These are phyloP conservation scores for Dryococelus australis DNA, from an alignment of 2,888 invertebrate species.

Conservation along the genomic window DNA sequence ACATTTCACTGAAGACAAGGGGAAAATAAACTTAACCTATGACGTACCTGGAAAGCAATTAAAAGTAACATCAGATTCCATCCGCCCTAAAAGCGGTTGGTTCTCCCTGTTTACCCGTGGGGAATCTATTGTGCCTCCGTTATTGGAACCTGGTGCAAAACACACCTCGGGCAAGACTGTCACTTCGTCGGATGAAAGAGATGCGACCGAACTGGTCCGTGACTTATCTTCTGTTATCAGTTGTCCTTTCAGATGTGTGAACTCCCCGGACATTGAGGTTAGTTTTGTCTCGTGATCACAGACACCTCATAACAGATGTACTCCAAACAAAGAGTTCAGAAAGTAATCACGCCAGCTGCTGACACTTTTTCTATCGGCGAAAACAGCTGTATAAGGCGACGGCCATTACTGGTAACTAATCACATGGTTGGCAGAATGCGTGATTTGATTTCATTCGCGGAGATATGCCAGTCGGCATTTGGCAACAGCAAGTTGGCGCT, in stretches of 20 bases:
- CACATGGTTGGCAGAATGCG: conserved; percentile 34
- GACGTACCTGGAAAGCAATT: conserved; percentile 86
- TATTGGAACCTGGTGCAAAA: conserved; percentile 63
- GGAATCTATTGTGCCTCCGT: conserved; percentile 79
- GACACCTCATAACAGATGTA: not conserved
- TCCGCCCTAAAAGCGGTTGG: conserved; percentile 88
- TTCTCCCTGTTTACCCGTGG: conserved; percentile 88
- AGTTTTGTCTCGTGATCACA: conserved; percentile 17
- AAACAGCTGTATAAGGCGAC: conserved; percentile 35
- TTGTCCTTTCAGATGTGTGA: conserved; percentile 49
- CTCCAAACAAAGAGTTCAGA: not conserved
- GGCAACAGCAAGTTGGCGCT: not conserved
- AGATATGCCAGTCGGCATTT: conserved; percentile 9
- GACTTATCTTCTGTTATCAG: conserved; percentile 44
- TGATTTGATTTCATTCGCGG: not conserved
- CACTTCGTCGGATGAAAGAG: conserved; percentile 67
- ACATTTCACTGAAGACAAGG: no score
- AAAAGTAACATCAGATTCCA: conserved; percentile 76
- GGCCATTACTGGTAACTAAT: conserved; percentile 32
- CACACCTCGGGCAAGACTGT: conserved; percentile 83
- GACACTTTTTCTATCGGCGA: not conserved
- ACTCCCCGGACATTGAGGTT: conserved; percentile 52
- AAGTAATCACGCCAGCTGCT: not conserved
- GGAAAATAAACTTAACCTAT: not conserved
- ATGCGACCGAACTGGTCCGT: conserved; percentile 48